These are phyloP conservation scores for Mallotus villosus DNA, from an alignment of 2,797 vertebrate species.

Conservation along the genomic window DNA sequence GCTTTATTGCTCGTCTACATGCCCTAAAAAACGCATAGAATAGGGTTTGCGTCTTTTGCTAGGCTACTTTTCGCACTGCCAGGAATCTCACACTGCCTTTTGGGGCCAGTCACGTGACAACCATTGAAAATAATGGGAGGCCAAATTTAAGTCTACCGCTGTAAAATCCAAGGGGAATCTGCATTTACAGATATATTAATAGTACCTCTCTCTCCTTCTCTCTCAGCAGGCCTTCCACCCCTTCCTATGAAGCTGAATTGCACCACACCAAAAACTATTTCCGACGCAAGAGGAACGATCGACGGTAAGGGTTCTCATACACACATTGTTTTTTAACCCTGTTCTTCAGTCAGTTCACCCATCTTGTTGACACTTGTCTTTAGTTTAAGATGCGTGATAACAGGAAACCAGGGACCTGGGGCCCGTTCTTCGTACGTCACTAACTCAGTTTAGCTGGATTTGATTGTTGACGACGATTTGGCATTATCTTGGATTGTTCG, in stretches of 20 bases:
- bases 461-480: too few relatives aligned
- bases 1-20: too few relatives aligned
- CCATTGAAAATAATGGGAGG: too few relatives aligned
- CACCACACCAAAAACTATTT: constrained; percentile 96
- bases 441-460: too few relatives aligned
- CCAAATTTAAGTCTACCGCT: not conserved
- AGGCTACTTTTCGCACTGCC: too few relatives aligned
- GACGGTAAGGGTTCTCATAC: constrained; percentile 78
- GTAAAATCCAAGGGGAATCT: too few relatives aligned
- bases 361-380: constrained; percentile 41
- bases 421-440: too few relatives aligned
- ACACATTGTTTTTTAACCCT: constrained; percentile 9
- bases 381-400: constrained; percentile 54
- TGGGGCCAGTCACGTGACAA: too few relatives aligned
- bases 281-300: constrained; percentile 88
- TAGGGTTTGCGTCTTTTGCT: too few relatives aligned
- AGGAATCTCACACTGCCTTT: too few relatives aligned
- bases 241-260: constrained; percentile 91
- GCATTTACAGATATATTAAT: not conserved
- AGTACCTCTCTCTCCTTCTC: constrained; percentile 13
- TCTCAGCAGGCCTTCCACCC: constrained; percentile 84
- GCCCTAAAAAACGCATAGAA: too few relatives aligned
- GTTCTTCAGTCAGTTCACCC: not conserved
- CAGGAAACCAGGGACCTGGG: constrained; percentile 45
- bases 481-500: too few relatives aligned